phyloP scores from a whole-genome alignment of 1,140 invertebrate species.

The Cheumatopsyche charites region DNA sequence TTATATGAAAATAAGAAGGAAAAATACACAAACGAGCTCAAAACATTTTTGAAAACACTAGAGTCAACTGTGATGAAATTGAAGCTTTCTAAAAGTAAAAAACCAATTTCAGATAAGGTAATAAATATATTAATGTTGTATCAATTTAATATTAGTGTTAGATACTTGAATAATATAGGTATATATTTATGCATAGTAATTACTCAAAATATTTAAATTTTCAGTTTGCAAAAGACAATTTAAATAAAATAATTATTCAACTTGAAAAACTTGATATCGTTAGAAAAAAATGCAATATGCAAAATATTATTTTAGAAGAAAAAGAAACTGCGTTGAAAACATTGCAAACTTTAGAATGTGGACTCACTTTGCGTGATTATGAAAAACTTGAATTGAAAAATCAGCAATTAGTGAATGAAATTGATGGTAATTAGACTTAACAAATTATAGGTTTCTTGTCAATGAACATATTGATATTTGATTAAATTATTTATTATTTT shows the following conservation, averaged over 20 bases:
- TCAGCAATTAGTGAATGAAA: conserved; percentile 56
- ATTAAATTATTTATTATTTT: neutral
- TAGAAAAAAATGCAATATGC: conserved; percentile 54
- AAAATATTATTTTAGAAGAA: conserved; percentile 55
- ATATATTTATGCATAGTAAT: neutral
- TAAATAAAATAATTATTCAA: conserved; percentile 53
- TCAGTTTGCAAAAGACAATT: conserved; percentile 54
- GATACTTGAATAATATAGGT: neutral
- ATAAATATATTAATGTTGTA: conserved; percentile 10
- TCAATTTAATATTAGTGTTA: neutral
- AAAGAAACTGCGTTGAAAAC: conserved; percentile 53
- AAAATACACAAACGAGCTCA: conserved; percentile 47
- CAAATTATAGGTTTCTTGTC: neutral
- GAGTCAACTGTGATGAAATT: conserved; percentile 54
- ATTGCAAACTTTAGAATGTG: conserved; percentile 55
- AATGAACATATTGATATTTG: neutral
- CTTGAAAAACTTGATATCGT: conserved; percentile 53
- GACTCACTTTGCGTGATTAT: conserved; percentile 56
- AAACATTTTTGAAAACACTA: conserved; percentile 53
- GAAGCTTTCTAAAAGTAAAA: conserved; percentile 58
- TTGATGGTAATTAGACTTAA: conserved; percentile 53
- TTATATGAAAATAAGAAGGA: neutral
- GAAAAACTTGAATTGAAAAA: conserved; percentile 56
- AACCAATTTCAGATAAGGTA: conserved; percentile 57
- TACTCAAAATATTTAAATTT: conserved; percentile 14